phyloP scores from a whole-genome alignment of 2,797 vertebrate genomes.

The Simalia tracyae region DNA sequence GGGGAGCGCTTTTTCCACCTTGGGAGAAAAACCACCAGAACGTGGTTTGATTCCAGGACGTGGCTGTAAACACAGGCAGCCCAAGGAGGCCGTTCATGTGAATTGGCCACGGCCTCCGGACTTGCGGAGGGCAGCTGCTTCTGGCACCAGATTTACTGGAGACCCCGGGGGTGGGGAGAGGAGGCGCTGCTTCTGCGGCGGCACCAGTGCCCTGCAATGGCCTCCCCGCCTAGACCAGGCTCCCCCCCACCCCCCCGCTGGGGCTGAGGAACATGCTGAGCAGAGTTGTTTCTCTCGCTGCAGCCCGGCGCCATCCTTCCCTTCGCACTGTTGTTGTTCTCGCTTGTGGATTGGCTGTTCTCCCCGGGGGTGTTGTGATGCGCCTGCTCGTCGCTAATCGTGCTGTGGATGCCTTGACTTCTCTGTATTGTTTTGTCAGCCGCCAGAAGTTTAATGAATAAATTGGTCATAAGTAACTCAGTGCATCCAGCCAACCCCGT shows the following conservation, averaged over 20 bases:
- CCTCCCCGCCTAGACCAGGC: background rate
- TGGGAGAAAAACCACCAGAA: background rate
- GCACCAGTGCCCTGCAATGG: background rate
- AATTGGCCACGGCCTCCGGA: background rate
- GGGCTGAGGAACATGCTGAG: background rate
- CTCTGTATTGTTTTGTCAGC: background rate
- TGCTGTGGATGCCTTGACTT: background rate
- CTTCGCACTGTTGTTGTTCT: background rate
- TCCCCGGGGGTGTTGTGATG: background rate
- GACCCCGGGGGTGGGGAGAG: background rate
- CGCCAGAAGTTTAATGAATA: background rate
- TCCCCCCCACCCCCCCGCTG: background rate
- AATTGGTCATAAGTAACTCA: background rate
- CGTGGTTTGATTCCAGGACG: background rate
- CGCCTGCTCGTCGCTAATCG: background rate
- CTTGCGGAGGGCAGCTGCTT: background rate
- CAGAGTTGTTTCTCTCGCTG: background rate
- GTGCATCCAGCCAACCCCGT: background rate
- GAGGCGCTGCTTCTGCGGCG: background rate
- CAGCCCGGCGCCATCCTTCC: too few species aligned
- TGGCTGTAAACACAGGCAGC: background rate
- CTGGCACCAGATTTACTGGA: background rate
- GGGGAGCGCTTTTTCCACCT: background rate
- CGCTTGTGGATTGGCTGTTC: background rate
- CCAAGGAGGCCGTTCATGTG: background rate